These are phyloP conservation scores for Psilopogon haemacephalus DNA, from an alignment of 2,113 vertebrate genomes.

Conservation along the genomic window DNA sequence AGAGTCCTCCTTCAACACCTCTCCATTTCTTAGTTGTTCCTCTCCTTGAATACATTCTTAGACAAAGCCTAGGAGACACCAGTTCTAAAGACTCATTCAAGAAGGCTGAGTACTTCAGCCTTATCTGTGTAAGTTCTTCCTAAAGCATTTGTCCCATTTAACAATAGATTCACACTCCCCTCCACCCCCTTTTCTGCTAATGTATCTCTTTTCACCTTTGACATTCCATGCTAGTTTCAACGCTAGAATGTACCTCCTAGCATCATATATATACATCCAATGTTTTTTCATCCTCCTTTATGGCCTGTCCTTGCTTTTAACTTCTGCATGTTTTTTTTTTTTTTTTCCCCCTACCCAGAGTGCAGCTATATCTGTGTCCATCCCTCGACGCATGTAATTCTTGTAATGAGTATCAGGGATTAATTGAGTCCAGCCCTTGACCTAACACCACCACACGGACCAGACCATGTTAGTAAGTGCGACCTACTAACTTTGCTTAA, in stretches of 20 bases:
- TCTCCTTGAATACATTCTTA: background rate
- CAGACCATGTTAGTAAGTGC: no score
- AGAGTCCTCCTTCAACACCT: background rate
- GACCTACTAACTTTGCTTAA: no score
- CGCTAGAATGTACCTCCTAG: background rate
- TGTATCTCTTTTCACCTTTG: background rate
- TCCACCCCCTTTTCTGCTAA: background rate
- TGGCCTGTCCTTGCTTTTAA: background rate
- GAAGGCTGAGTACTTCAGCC: background rate
- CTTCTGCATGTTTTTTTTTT: background rate
- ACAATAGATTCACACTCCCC: background rate
- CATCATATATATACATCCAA: background rate
- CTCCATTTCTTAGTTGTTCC: background rate
- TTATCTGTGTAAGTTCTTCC: background rate
- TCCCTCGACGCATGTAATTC: background rate
- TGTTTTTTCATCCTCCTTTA: background rate
- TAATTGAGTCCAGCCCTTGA: no score
- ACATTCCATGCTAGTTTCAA: background rate
- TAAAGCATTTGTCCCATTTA: background rate
- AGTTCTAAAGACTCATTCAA: background rate
- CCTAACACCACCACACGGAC: no score
- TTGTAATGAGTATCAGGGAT: background rate
- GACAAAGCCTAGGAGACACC: background rate
- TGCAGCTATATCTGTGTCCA: background rate
- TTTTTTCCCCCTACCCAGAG: background rate